Base-by-base conservation (phyloP, 2,888 invertebrate species). In the Alitta virens region DNA sequence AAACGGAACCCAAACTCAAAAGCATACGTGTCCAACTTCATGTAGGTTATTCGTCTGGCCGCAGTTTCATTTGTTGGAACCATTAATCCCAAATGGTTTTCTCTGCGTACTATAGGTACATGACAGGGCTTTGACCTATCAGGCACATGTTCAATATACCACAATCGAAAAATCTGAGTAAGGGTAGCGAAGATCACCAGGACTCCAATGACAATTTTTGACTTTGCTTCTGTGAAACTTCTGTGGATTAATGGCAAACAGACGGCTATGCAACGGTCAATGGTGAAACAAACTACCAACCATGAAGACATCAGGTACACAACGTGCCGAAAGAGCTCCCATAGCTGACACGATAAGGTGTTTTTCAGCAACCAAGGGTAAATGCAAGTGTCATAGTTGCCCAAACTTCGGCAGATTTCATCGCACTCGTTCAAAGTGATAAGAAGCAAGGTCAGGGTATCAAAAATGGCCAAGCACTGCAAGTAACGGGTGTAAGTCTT, bases 401-500 rank as follows among this genome's bases (percentile, higher is more conserved):
- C 40, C 16, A 55, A n/a, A 2, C 7, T 38, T 5, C 12, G 26
- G 3, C 46, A 49, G 50, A 50, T 27, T 5, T 60, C 61, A 25
- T 66, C 56, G 16, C 33, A 26, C 43, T 43, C 21, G 1, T 24
- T 7, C 3, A 66, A 23, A 12, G 42, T 7, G 40, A 40, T 53
- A 14, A 54, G 56, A 38, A 66, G n/a, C 33, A 66, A 46, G 1
- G 59, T 64, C 1, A 66, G 62, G 12, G 38, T 51, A 59, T 66
- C 66, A 26, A 59, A 66, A 23, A 66, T 25, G 23, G 66, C 66
- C 43, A 66, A 49, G 26, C 62, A 59, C 7, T 62, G 46, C 40
- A 66, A 59, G 56, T 66, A 66, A 50, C 56, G 64, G 38, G 59
- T 59, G 60, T 66, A 66, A 12, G 66, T 64, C 50, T 66, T 66